These are phyloP conservation scores for Sturnus vulgaris DNA, from an alignment of 2,113 vertebrate genomes.

Conservation along the genomic window DNA sequence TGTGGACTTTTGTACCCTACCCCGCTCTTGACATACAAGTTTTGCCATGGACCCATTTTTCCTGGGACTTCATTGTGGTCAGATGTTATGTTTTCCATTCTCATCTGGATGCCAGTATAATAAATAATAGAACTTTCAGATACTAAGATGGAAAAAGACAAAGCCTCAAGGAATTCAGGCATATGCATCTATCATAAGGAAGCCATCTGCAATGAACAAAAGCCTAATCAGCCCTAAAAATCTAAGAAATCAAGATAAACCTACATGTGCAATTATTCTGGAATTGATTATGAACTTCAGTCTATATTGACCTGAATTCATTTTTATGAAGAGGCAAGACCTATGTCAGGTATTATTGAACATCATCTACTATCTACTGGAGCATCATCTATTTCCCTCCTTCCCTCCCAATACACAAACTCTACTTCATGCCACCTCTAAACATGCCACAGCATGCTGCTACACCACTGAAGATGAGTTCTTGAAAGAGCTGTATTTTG, in stretches of 20 bases:
- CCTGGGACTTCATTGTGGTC: neutral
- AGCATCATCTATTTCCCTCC: neutral
- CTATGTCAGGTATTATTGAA: rapidly evolving
- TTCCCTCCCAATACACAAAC: neutral
- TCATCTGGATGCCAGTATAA: neutral
- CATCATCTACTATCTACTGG: neutral
- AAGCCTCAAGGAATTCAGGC: neutral
- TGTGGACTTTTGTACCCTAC: neutral
- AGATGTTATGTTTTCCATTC: neutral
- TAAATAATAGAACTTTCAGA: neutral
- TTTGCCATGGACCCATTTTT: neutral
- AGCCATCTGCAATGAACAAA: neutral
- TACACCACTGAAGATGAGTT: neutral
- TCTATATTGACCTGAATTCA: neutral
- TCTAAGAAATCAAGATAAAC: neutral
- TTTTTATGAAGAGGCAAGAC: neutral
- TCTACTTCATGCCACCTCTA: neutral
- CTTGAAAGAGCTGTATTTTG: neutral
- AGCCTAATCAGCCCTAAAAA: neutral
- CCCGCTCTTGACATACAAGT: neutral
- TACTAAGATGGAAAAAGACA: neutral
- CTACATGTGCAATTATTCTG: neutral
- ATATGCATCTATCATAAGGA: neutral
- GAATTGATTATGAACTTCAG: neutral
- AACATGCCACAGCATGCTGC: neutral